phyloP scores from a whole-genome alignment of 2,113 vertebrate species.

The Andinoacara biseriatus region DNA sequence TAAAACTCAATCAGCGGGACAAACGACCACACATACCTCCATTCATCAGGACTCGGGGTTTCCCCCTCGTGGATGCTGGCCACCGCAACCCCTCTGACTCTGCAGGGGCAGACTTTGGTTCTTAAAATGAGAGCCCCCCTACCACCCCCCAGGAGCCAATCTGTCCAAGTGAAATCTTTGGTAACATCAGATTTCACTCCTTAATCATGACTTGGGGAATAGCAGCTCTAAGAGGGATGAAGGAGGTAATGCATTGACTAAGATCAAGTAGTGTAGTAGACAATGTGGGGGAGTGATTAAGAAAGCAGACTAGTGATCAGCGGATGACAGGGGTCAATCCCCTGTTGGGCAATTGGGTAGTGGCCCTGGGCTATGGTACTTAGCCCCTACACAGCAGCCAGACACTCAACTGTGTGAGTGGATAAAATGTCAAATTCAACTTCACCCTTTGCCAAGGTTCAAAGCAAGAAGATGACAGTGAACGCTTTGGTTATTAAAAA shows the following conservation, averaged over 20 bases:
- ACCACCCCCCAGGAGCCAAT: slow-evolving; percentile 5
- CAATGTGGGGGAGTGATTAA: slow-evolving; percentile 62
- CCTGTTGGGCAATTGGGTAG: slow-evolving; percentile 58
- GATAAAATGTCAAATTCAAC: slow-evolving; percentile 61
- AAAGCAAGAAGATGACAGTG: slow-evolving; percentile 63
- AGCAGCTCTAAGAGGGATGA: slow-evolving; percentile 18
- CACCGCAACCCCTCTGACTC: not conserved
- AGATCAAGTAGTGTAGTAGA: slow-evolving; percentile 42
- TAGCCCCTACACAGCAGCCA: slow-evolving; percentile 38
- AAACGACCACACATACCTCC: slow-evolving; percentile 59
- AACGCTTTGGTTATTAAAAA: slow-evolving; percentile 72
- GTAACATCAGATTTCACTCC: not conserved
- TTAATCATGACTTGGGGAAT: slow-evolving; percentile 38
- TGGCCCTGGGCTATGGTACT: slow-evolving; percentile 54
- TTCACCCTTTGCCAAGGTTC: slow-evolving; percentile 65
- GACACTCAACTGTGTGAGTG: slow-evolving; percentile 49
- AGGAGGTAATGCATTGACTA: slow-evolving; percentile 50
- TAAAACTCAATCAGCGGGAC: slow-evolving; percentile 76
- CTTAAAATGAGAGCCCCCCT: slow-evolving; percentile 17
- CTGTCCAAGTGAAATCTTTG: not conserved
- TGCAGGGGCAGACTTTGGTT: not conserved
- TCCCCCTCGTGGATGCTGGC: not conserved
- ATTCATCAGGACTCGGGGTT: slow-evolving; percentile 63
- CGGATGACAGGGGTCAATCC: slow-evolving; percentile 67
- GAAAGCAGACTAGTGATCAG: slow-evolving; percentile 61